A percentile compares a stretch with the other conserved stretches of the same genome.
Conservation (phyloP, 64 coral and sea anemone genomes). For the Dendronephthya gigantea region DNA sequence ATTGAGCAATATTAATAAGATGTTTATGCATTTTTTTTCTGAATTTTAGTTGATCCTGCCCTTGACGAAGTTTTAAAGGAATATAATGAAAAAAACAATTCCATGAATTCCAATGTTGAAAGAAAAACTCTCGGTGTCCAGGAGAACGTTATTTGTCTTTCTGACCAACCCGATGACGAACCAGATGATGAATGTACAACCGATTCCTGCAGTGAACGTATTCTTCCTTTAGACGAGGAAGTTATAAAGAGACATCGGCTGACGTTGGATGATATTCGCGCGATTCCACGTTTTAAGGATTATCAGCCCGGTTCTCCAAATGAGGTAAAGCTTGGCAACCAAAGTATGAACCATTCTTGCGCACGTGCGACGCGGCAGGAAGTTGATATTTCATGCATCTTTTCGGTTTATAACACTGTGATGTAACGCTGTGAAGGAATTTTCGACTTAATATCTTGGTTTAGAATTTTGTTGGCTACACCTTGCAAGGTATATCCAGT, state of each 20-base stretch:
- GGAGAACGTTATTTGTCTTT: background rate
- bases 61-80: background rate
- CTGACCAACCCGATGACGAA: too few relatives aligned
- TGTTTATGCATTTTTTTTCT: background rate
- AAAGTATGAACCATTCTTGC: too few relatives aligned
- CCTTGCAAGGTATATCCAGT: too few relatives aligned
- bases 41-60: background rate
- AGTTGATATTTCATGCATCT: too few relatives aligned
- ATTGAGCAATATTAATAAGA: background rate
- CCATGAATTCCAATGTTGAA: background rate
- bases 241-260: conserved; percentile 56
- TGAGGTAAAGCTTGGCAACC: too few relatives aligned
- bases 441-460: too few relatives aligned
- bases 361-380: too few relatives aligned
- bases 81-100: background rate
- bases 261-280: conserved; percentile 56
- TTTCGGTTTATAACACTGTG: too few relatives aligned
- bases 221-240: conserved; percentile 43
- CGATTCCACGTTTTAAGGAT: conserved; percentile 70
- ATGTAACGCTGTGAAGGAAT: too few relatives aligned
- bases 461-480: too few relatives aligned
- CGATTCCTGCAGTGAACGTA: background rate
- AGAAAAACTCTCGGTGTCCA: background rate
- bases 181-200: background rate
- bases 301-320: conserved; percentile 63